These are phyloP conservation scores for Hafferia zeledoni DNA, from an alignment of 2,797 vertebrate genomes.

Conservation along the genomic window DNA sequence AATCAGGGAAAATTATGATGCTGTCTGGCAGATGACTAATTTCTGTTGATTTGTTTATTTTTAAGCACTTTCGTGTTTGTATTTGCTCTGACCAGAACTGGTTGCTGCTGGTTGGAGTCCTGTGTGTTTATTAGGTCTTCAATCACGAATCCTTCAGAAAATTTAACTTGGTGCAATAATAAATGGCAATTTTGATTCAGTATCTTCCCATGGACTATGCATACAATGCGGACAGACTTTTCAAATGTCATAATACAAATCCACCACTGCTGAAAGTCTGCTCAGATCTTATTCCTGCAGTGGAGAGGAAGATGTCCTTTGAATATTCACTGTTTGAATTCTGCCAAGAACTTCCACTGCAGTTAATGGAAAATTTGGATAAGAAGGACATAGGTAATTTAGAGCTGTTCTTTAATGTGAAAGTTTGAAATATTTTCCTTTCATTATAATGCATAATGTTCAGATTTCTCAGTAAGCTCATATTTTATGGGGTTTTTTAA, in stretches of 20 bases:
- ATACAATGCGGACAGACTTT: background rate
- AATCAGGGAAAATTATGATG: background rate
- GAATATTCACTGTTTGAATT: background rate
- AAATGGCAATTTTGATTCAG: background rate
- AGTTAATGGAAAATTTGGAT: background rate
- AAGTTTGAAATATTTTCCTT: background rate
- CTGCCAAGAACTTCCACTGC: background rate
- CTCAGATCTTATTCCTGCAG: background rate
- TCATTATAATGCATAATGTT: background rate
- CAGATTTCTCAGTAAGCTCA: background rate
- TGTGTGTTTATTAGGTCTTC: background rate
- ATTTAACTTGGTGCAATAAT: background rate
- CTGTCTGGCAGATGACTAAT: background rate
- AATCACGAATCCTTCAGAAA: background rate
- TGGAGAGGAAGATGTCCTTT: background rate
- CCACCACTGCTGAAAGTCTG: background rate
- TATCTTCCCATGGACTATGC: background rate
- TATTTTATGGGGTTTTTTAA: background rate
- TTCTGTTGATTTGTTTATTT: background rate
- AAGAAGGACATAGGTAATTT: background rate
- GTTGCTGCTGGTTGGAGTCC: background rate
- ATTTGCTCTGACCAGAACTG: background rate
- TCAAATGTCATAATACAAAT: background rate
- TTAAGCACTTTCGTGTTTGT: background rate
- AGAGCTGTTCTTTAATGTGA: background rate